These are phyloP conservation scores for Lophotis ruficrista DNA, from an alignment of 2,113 vertebrate genomes.

Conservation along the genomic window DNA sequence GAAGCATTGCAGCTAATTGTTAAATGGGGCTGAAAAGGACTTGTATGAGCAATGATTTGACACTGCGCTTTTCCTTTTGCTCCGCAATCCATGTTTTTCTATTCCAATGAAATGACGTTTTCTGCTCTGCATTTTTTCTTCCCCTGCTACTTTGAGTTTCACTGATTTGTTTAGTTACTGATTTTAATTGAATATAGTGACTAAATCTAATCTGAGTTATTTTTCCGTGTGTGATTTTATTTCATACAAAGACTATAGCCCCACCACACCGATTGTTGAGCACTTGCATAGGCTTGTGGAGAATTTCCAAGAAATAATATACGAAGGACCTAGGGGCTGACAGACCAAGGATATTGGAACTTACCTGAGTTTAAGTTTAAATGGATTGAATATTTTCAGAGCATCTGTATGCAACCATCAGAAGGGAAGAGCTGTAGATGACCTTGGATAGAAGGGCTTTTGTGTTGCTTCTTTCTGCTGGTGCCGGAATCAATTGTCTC, in stretches of 20 bases:
- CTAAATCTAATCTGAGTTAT: background rate
- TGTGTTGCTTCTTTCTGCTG: background rate
- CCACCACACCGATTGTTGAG: background rate
- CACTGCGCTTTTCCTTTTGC: background rate
- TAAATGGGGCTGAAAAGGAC: background rate
- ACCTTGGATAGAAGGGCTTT: background rate
- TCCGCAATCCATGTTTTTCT: background rate
- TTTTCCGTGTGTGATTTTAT: background rate
- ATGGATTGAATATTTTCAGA: background rate
- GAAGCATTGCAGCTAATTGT: background rate
- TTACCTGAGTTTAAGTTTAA: background rate
- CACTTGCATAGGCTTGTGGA: background rate
- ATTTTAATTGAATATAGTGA: background rate
- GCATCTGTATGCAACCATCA: background rate
- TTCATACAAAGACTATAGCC: background rate
- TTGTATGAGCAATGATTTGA: background rate
- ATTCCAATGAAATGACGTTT: background rate
- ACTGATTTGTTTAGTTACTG: background rate
- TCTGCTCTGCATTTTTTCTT: background rate
- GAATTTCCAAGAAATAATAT: background rate
- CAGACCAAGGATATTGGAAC: background rate
- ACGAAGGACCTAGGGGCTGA: background rate
- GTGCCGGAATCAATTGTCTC: background rate
- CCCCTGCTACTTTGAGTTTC: background rate
- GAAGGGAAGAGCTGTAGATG: background rate